A percentile compares a stretch with the other conserved stretches of the same genome.
These are phyloP conservation scores for Eubasilissa splendida DNA, from an alignment of 2,888 invertebrate genomes.

Conservation along the genomic window DNA sequence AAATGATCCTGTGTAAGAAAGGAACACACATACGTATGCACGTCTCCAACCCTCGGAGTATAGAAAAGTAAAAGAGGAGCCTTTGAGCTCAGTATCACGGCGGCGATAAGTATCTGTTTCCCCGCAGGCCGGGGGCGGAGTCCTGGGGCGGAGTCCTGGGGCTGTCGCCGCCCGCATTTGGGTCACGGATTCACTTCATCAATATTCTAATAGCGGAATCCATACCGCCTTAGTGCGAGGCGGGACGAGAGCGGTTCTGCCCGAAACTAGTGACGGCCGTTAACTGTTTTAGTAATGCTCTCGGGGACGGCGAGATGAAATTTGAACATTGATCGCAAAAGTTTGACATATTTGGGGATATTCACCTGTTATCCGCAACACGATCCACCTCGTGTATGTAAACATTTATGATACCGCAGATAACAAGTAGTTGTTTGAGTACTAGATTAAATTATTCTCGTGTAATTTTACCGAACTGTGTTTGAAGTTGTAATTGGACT, in stretches of 20 bases:
- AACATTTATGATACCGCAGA: no score
- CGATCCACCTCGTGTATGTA: no score
- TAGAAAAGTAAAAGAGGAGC: not conserved
- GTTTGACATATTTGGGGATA: constrained; percentile 6
- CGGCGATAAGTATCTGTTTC: constrained; percentile 25
- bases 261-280: not conserved
- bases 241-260: constrained; percentile 3
- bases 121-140: not conserved
- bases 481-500: no score
- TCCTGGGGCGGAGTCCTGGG: constrained; percentile 1
- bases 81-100: constrained; percentile 19
- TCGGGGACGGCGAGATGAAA: not conserved
- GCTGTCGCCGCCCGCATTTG: constrained; percentile 48
- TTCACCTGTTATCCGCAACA: no score
- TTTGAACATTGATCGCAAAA: not conserved
- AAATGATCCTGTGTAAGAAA: not conserved
- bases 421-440: no score
- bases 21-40: not conserved
- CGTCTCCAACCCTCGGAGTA: not conserved
- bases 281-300: constrained; percentile 10
- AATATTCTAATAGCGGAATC: constrained; percentile 57
- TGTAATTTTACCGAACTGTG: no score
- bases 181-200: constrained; percentile 57
- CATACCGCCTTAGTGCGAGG: constrained; percentile 2
- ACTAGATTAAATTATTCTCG: no score